Evolutionary conservation across 2,797 vertebrate species (phyloP).

Genomic region (Spizella passerina): DNA sequence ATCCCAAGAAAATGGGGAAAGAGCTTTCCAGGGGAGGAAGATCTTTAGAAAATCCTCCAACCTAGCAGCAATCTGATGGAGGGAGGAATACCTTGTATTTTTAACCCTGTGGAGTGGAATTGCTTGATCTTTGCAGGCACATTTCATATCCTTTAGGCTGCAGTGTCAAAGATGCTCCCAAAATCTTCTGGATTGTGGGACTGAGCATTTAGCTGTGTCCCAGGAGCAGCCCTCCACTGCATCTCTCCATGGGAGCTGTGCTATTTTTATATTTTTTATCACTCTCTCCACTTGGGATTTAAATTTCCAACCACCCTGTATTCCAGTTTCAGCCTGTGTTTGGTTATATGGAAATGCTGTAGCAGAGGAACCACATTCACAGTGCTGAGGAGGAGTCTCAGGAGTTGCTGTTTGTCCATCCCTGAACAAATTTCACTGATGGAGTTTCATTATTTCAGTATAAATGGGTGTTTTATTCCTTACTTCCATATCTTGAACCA

Average conservation of each 20-base stretch:
- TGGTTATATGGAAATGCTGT: background rate
- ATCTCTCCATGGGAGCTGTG: background rate
- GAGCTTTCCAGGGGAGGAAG: background rate
- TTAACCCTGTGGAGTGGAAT: background rate
- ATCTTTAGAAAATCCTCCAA: background rate
- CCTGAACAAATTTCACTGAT: background rate
- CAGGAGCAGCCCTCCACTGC: background rate
- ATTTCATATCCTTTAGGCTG: background rate
- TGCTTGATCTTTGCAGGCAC: background rate
- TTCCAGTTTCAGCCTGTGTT: background rate
- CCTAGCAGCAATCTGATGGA: background rate
- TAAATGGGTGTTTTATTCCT: background rate
- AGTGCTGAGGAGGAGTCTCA: background rate
- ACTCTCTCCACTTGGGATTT: background rate
- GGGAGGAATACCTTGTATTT: background rate
- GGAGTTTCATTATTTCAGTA: background rate
- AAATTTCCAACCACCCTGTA: background rate
- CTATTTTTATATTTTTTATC: background rate
- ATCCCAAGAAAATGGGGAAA: background rate
- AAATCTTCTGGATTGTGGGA: background rate
- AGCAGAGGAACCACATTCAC: accelerated
- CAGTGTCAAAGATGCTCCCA: background rate
- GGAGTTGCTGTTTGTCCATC: background rate
- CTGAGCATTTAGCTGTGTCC: background rate
- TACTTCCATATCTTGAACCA: background rate